These are phyloP conservation scores for Unio delphinus DNA, from an alignment of 2,888 invertebrate species.

Conservation along the genomic window DNA sequence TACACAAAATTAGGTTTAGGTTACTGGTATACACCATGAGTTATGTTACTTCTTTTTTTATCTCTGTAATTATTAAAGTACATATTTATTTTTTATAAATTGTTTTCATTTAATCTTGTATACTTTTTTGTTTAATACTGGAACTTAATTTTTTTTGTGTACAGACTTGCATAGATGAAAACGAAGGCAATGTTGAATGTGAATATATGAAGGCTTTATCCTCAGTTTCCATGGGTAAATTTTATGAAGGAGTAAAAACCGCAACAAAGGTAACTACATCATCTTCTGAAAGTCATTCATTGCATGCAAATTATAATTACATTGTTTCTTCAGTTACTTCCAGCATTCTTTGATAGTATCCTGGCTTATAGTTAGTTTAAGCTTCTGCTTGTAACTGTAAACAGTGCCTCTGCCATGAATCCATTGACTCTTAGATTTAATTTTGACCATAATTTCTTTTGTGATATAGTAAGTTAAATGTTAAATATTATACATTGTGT, in stretches of 20 bases:
- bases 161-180: conserved; percentile 54
- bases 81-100: too few species aligned
- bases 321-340: conserved; percentile 1
- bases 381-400: too few species aligned
- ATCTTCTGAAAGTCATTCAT: not conserved
- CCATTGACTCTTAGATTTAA: too few species aligned
- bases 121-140: not conserved
- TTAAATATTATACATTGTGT: too few species aligned
- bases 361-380: too few species aligned
- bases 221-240: conserved; percentile 51
- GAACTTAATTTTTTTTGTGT: conserved; percentile 9
- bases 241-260: conserved; percentile 59
- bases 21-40: not conserved
- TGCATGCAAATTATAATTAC: not conserved
- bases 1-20: not conserved
- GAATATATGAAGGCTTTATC: conserved; percentile 58
- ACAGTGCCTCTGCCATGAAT: too few species aligned
- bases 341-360: not conserved
- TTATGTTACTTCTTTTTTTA: not conserved
- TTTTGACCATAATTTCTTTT: too few species aligned
- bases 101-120: not conserved
- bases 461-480: too few species aligned
- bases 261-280: conserved; percentile 48
- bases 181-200: conserved; percentile 49
- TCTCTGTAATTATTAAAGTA: not conserved